These are phyloP conservation scores for Pipistrellus nathusii DNA, from an alignment of 2,797 vertebrate species.

Conservation along the genomic window DNA sequence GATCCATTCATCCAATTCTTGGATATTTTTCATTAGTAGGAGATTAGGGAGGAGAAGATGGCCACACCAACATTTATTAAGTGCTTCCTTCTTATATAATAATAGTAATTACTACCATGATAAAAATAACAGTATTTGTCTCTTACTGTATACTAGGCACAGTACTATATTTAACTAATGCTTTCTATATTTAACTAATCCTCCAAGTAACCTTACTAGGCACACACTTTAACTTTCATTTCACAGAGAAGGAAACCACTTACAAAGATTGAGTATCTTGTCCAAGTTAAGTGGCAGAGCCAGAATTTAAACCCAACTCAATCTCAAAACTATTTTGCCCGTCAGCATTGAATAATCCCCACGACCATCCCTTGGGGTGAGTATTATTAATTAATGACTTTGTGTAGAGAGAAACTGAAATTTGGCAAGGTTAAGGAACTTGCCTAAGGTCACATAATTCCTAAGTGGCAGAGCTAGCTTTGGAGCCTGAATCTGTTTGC, in stretches of 20 bases:
- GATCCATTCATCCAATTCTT: slow-evolving; percentile 8
- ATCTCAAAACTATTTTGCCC: slow-evolving; percentile 39
- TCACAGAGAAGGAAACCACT: slow-evolving; percentile 45
- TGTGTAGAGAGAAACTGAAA: not conserved
- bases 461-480: not conserved
- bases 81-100: slow-evolving; percentile 51
- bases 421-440: not conserved
- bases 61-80: slow-evolving; percentile 16
- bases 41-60: not conserved
- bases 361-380: not conserved
- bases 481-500: not conserved
- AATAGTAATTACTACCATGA: slow-evolving; percentile 59
- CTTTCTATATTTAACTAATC: slow-evolving; percentile 23
- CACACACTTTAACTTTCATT: slow-evolving; percentile 22
- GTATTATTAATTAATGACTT: not conserved
- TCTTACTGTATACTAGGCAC: not conserved
- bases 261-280: not conserved
- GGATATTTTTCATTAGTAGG: slow-evolving; percentile 27
- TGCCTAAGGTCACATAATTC: not conserved
- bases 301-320: slow-evolving; percentile 16
- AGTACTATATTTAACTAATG: not conserved
- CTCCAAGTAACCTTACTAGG: not conserved
- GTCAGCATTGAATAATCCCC: not conserved
- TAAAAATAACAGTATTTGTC: slow-evolving; percentile 60
- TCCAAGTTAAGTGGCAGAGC: not conserved